Base-by-base conservation (phyloP, 2,797 vertebrate species). In the Gadopsis bispinosus region DNA sequence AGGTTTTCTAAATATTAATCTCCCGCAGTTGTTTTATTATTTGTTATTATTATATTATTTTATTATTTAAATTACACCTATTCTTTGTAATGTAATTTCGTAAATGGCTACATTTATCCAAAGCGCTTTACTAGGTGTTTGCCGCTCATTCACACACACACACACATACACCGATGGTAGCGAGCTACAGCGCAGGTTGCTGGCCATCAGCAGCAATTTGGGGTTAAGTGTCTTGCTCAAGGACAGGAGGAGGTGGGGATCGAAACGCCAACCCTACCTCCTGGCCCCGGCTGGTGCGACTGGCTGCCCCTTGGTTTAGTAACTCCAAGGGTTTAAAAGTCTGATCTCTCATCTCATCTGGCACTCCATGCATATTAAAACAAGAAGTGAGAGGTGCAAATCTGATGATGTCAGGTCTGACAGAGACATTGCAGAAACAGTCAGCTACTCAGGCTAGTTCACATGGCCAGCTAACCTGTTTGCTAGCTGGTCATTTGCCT, bases 341-440 rank as follows among this genome's bases (percentile, higher is more conserved):
- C 17, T 39, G 43, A 61, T 53, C 35, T 61, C 16, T 69, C 45
- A 41, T 48, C 62, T 79, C 50, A 76, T 69, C 70, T 54, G 68
- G 58, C 22, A 45, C 58, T 55, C 17, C 17, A 26, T 35, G 50
- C n/a, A 41, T 48, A 14, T 73, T 47, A 22, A 54, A 79, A 19
- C 2, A 75, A 59, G 0, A n/a, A 0, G 5, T 55, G 14, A 48
- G 35, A 45, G 33, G 29, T 55, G 37, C 16, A 50, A 64, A 39
- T 48, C 26, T 20, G 61, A 47, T 37, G 43, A 74, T 50, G 31
- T 81, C 53, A 68, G 20, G 50, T 82, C 60, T 81, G 54, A 81
- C 74, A 64, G 81, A 81, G 55, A 63, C 87, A 80, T 50, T 63
- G 85, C 85, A 87, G 83, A 90, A 91, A 88, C 83, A 91, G 86